phyloP scores from a whole-genome alignment of 2,113 vertebrate genomes.

The Pantherophis guttatus region DNA sequence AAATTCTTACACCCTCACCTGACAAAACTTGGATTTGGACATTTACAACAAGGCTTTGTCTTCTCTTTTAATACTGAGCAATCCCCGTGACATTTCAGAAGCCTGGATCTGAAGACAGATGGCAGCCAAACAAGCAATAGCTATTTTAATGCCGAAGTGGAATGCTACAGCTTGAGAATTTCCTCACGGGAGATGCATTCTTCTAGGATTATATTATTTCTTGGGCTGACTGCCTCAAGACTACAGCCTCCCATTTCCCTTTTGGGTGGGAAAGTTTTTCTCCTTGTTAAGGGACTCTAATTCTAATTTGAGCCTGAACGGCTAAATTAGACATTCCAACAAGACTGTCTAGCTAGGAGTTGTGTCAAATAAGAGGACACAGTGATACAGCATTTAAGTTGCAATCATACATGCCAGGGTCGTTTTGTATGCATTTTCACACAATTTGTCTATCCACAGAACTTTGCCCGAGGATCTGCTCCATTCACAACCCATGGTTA shows the following conservation, averaged over 20 bases:
- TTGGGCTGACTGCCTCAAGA: conserved; percentile 65
- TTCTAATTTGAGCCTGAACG: conserved; percentile 60
- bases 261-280: conserved; percentile 74
- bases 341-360: conserved; percentile 21
- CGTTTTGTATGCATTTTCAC: neutral
- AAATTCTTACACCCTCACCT: neutral
- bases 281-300: conserved; percentile 58
- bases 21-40: neutral
- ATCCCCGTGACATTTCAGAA: conserved; percentile 25
- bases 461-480: neutral
- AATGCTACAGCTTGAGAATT: conserved; percentile 64
- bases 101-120: conserved; percentile 35
- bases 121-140: conserved; percentile 49
- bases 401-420: neutral
- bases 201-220: conserved; percentile 77
- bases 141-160: conserved; percentile 47
- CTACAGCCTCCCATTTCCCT: conserved; percentile 71
- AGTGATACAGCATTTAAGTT: neutral
- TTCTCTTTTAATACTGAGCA: neutral
- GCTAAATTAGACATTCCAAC: conserved; percentile 24
- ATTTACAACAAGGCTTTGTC: neutral
- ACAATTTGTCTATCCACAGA: conserved; percentile 33
- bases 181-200: conserved; percentile 71
- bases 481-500: neutral
- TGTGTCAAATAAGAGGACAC: conserved; percentile 24